phyloP scores from a whole-genome alignment of 2,113 vertebrate genomes.

The Stegastes partitus region DNA sequence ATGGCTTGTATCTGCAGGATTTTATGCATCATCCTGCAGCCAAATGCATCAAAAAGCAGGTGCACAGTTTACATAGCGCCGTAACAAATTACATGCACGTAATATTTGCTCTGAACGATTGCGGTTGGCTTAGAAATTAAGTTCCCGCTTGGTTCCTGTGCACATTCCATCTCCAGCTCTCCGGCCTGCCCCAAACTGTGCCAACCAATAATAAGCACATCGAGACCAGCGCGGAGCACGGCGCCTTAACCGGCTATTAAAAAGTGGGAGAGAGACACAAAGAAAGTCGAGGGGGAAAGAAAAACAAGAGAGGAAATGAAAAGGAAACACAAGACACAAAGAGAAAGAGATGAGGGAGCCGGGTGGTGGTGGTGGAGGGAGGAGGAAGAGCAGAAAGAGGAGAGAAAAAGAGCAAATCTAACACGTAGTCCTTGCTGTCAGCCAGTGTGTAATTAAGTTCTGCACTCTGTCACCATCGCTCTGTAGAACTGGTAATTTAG shows the following conservation, averaged over 20 bases:
- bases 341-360: constrained; percentile 9
- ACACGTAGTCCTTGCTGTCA: constrained; percentile 73
- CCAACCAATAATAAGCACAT: constrained; percentile 47
- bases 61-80: too few species aligned
- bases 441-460: constrained; percentile 81
- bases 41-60: too few species aligned
- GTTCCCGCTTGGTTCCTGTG: too few species aligned
- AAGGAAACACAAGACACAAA: constrained; percentile 27
- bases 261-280: constrained; percentile 36
- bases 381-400: constrained; percentile 13
- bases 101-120: too few species aligned
- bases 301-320: constrained; percentile 34
- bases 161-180: constrained; percentile 14
- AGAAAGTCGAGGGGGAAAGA: not conserved
- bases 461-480: constrained; percentile 76
- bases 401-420: constrained; percentile 49
- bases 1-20: too few species aligned
- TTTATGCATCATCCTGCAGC: too few species aligned
- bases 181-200: not conserved
- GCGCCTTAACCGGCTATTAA: constrained; percentile 26
- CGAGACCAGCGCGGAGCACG: constrained; percentile 1
- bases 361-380: not conserved
- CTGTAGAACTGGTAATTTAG: constrained; percentile 81
- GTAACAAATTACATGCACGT: too few species aligned
- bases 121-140: too few species aligned